Percentiles rank a stretch among this genome's conserved stretches.
phyloP scores from a whole-genome alignment of 2,113 vertebrate species.

The Trematocara variabile region DNA sequence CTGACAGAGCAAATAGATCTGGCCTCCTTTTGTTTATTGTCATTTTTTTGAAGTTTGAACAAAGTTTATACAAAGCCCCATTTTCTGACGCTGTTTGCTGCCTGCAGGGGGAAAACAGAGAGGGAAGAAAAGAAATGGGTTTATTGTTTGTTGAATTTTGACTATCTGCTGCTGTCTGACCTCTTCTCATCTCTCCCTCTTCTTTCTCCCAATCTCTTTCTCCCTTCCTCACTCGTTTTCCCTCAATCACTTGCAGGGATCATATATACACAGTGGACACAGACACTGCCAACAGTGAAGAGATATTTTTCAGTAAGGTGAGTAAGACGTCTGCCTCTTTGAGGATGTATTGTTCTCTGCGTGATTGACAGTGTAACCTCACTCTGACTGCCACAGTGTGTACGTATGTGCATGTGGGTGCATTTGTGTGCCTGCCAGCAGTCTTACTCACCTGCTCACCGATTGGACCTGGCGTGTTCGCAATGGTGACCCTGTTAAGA shows the following conservation, averaged over 20 bases:
- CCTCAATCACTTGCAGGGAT: constrained; percentile 79
- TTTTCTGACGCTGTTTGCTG: constrained; percentile 54
- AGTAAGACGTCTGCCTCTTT: constrained; percentile 66
- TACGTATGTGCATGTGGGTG: constrained; percentile 2
- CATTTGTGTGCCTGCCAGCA: background rate
- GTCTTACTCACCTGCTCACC: constrained; percentile 15
- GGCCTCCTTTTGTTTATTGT: constrained; percentile 73
- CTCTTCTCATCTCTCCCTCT: constrained; percentile 37
- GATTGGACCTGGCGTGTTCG: background rate
- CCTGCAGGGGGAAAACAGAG: constrained; percentile 34
- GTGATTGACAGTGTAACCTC: constrained; percentile 29
- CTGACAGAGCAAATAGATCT: constrained; percentile 69
- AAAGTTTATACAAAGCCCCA: constrained; percentile 70
- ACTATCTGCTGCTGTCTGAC: constrained; percentile 53
- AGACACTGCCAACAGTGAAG: constrained; percentile 85
- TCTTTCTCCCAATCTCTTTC: constrained; percentile 19
- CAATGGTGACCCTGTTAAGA: constrained; percentile 60
- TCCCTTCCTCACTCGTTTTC: constrained; percentile 42
- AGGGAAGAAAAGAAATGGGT: constrained; percentile 16
- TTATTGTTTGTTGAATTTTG: constrained; percentile 52
- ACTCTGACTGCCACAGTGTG: background rate
- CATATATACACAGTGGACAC: constrained; percentile 98
- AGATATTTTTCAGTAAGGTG: constrained; percentile 99
- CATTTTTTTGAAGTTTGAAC: constrained; percentile 66
- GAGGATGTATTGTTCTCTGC: constrained; percentile 31